phyloP scores from a whole-genome alignment of 2,113 vertebrate genomes.

The Bos taurus region DNA sequence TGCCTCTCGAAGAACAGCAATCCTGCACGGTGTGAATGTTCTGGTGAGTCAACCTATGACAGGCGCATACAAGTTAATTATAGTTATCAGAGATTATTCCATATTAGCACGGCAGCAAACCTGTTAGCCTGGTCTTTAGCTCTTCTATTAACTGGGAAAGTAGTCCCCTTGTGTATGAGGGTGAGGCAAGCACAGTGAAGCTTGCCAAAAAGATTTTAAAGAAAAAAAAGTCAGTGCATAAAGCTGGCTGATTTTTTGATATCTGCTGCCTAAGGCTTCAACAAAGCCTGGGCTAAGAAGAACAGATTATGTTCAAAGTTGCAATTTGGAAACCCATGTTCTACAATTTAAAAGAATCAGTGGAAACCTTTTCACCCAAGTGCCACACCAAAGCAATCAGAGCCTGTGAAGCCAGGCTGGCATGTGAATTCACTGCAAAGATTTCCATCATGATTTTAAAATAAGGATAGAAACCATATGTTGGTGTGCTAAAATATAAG shows the following conservation, averaged over 20 bases:
- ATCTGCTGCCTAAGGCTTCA: constrained; percentile 39
- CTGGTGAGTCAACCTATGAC: constrained; percentile 43
- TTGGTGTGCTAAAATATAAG: background rate
- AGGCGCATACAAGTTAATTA: constrained; percentile 56
- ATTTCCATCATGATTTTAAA: background rate
- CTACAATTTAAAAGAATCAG: background rate
- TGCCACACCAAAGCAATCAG: background rate
- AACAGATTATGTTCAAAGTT: constrained; percentile 53
- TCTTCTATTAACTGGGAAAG: background rate
- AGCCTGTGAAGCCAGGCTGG: background rate
- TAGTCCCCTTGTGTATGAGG: background rate
- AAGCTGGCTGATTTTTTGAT: constrained; percentile 29
- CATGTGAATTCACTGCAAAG: background rate
- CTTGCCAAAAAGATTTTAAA: constrained; percentile 32
- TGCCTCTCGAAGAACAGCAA: constrained; percentile 13
- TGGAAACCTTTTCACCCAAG: background rate
- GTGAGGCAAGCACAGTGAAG: background rate
- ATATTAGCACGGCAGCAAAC: constrained; percentile 35
- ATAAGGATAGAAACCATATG: background rate
- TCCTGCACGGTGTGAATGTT: constrained; percentile 29
- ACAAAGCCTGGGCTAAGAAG: constrained; percentile 40
- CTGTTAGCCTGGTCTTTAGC: constrained; percentile 55
- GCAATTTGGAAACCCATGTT: background rate
- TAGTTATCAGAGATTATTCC: constrained; percentile 55
- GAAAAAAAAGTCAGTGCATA: background rate